Base-by-base conservation (phyloP, 2,888 invertebrate genomes). In the Cryptus viduatorius region DNA sequence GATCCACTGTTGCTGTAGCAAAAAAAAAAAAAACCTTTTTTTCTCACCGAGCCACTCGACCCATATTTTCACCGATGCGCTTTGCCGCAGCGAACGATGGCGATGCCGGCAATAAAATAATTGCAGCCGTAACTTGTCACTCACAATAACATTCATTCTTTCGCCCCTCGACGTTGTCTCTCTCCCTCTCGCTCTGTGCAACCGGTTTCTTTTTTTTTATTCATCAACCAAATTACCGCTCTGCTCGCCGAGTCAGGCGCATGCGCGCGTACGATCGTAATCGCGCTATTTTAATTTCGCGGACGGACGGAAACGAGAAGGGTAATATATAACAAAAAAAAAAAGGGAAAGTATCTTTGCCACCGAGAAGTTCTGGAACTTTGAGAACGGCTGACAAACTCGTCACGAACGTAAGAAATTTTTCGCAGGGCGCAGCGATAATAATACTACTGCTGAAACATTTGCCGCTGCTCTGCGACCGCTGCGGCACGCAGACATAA, bases 221-320 rank as follows among this genome's bases (percentile, higher is more conserved):
- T 77, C 78, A 81, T 84, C 84, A 84, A 78, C 77, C 68, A 69
- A 84, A 84, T 84, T 81, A 84, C 71, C 79, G 64, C n/a, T 12
- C n/a, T 16, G 48, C 48, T 12, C 61, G 69, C 8, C 44, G 16
- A 50, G n/a, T 24, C 48, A 16, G 56, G 8, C 10, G 37, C 10
- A 31, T n/a, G 64, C 7, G 50, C 56, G 42, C 73, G 31, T 44
- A 59, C 46, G 84, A 84, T 84, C 78, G 78, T 69, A 78, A 84
- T 84, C 84, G 80, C 37, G n/a, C 73, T 69, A 65, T 78, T 81
- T 84, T 81, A 53, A 78, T 84, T 81, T 65, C 44, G 64, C 71
- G 48, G 61, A 83, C 65, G 71, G 61, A 84, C 79, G 72, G 81
- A 85, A 86, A 67, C 67, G 79, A 24, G 75, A 77, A 72, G 83